Conservation (phyloP, 2,113 vertebrate species). For the Lagenorhynchus albirostris region DNA sequence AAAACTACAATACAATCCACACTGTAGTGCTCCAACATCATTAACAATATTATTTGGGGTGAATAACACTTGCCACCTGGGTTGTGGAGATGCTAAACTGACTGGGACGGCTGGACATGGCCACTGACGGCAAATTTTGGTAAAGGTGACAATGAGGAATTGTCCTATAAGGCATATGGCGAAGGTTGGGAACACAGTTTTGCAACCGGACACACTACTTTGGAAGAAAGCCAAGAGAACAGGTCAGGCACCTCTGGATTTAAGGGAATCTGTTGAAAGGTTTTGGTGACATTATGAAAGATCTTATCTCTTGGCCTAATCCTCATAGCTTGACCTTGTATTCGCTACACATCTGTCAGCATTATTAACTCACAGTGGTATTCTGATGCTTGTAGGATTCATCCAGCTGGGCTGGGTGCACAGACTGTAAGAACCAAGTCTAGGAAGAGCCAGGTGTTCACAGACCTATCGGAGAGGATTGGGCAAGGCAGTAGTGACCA, state of each 20-base stretch:
- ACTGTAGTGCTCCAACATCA: background rate
- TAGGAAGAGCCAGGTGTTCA: background rate
- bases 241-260: background rate
- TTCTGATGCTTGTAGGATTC: background rate
- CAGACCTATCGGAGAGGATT: background rate
- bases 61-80: background rate
- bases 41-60: background rate
- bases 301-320: background rate
- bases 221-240: background rate
- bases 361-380: background rate
- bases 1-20: background rate
- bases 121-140: background rate
- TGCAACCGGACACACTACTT: background rate
- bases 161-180: background rate
- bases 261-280: background rate
- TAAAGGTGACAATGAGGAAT: background rate
- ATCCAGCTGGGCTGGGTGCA: background rate
- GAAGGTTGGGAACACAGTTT: background rate
- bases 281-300: background rate
- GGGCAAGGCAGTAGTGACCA: background rate
- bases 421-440: background rate
- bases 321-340: background rate
- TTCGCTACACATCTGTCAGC: background rate
- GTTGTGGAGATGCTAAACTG: too few relatives aligned
- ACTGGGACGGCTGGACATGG: background rate